Percentiles rank a stretch among this genome's conserved stretches.
Conservation (phyloP, 2,113 vertebrate species). For the Amia ocellicauda region DNA sequence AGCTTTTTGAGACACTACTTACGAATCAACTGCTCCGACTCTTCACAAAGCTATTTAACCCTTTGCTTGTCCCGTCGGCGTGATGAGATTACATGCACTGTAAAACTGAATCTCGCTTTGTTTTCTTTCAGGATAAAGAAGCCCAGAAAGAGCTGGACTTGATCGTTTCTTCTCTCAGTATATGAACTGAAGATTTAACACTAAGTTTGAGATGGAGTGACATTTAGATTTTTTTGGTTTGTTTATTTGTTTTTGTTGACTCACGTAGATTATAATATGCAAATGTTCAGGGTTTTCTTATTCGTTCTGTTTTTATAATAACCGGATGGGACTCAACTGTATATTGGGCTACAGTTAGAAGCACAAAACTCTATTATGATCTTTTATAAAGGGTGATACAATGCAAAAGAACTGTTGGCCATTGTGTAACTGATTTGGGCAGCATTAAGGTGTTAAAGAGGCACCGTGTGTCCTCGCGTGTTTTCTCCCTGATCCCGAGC, state of each 20-base stretch:
- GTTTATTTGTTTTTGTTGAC: no score
- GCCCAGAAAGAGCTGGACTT: slow-evolving; percentile 78
- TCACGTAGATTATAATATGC: neutral
- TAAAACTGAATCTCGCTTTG: slow-evolving; percentile 35
- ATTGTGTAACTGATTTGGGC: neutral
- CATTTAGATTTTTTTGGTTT: neutral
- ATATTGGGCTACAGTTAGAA: neutral
- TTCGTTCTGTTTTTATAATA: neutral
- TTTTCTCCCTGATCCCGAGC: neutral
- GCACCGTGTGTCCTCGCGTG: neutral
- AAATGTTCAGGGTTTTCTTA: no score
- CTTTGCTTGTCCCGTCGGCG: neutral
- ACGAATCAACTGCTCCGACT: slow-evolving; percentile 34
- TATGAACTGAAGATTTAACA: slow-evolving; percentile 35
- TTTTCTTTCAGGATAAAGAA: slow-evolving; percentile 77
- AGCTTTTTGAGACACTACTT: neutral
- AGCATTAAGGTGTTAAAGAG: neutral
- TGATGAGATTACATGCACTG: slow-evolving; percentile 36
- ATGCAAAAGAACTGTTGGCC: neutral
- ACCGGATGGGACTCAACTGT: no score
- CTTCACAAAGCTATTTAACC: neutral
- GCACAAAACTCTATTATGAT: neutral
- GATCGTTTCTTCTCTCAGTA: slow-evolving; percentile 65
- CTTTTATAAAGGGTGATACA: neutral
- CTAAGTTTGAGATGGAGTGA: neutral